A percentile compares a stretch with the other conserved stretches of the same genome.
phyloP scores from a whole-genome alignment of 1,140 invertebrate genomes.

The Ladona fulva region DNA sequence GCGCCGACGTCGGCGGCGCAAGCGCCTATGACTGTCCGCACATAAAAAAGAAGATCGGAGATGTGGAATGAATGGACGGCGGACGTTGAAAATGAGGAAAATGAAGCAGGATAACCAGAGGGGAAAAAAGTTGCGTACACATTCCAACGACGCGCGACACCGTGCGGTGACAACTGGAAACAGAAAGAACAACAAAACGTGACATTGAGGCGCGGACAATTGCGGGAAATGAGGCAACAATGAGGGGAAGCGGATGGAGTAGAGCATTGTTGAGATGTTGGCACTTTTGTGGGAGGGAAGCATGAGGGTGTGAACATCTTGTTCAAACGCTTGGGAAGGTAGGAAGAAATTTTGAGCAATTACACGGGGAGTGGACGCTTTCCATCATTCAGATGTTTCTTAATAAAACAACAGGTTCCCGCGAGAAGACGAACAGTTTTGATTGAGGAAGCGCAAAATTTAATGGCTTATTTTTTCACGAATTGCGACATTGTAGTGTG shows the following conservation, averaged over 20 bases:
- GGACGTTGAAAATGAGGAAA: background rate
- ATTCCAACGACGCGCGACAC: background rate
- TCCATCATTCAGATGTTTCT: no score
- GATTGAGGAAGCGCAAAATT: no score
- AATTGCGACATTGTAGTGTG: no score
- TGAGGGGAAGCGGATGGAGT: background rate
- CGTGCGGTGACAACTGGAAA: background rate
- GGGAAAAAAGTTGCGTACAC: background rate
- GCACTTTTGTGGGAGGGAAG: background rate
- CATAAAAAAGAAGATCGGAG: no score
- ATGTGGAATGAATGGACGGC: background rate
- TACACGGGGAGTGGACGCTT: no score
- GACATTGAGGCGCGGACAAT: background rate
- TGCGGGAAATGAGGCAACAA: background rate
- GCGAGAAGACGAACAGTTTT: no score
- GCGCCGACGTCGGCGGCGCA: background rate
- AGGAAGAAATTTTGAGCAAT: background rate
- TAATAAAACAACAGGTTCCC: no score
- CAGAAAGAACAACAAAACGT: background rate
- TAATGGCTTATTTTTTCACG: no score
- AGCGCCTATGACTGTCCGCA: no score
- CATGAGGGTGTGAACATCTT: background rate
- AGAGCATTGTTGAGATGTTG: background rate
- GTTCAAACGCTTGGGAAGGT: background rate
- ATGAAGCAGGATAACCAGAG: background rate